A percentile compares a stretch with the other conserved stretches of the same genome.
Conservation (phyloP, 2,113 vertebrate species). For the Semnornis frantzii region DNA sequence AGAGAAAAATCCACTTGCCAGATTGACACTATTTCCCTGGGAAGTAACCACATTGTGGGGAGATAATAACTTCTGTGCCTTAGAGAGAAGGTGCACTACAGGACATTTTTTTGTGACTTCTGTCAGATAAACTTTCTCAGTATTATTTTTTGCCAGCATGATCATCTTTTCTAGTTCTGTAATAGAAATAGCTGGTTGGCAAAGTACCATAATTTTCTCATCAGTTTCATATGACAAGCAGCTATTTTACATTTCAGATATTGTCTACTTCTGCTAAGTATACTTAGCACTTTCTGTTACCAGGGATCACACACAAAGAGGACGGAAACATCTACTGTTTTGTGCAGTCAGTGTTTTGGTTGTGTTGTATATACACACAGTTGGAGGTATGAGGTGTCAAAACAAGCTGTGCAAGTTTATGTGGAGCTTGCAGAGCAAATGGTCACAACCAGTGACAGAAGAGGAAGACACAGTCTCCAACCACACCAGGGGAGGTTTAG, state of each 20-base stretch:
- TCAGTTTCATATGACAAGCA: neutral
- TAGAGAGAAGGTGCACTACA: neutral
- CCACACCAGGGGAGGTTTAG: too few relatives aligned
- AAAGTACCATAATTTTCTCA: neutral
- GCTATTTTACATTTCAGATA: neutral
- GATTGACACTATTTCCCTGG: neutral
- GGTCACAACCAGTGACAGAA: neutral
- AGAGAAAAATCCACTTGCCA: neutral
- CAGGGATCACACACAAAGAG: neutral
- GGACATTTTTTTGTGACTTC: neutral
- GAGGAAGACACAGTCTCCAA: too few relatives aligned
- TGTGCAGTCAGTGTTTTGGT: neutral
- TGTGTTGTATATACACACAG: neutral
- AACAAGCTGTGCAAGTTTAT: neutral
- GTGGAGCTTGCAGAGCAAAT: neutral
- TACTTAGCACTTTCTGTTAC: neutral
- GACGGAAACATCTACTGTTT: neutral
- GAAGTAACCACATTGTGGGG: neutral
- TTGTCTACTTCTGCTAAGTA: neutral
- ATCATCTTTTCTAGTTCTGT: neutral
- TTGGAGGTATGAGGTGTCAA: neutral
- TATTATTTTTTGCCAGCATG: neutral
- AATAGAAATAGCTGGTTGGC: neutral
- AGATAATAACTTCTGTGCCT: neutral
- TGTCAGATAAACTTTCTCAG: neutral